phyloP scores from a whole-genome alignment of 1,140 invertebrate species.

The Trachymyrmex septentrionalis region DNA sequence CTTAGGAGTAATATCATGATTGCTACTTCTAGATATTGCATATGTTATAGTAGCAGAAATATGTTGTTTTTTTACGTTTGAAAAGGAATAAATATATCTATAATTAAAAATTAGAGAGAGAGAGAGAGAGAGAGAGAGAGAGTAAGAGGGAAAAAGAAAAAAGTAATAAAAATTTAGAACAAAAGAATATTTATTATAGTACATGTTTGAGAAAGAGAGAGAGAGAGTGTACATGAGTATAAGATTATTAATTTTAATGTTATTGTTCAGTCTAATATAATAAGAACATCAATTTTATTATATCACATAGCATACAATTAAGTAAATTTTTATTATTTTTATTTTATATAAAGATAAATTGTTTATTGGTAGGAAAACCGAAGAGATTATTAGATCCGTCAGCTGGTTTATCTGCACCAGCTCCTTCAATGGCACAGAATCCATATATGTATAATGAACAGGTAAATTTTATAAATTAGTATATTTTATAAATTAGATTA shows the following conservation, averaged over 20 bases:
- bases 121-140: neutral
- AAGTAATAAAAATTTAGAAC: neutral
- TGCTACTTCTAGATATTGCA: neutral
- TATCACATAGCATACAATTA: neutral
- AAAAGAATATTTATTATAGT: neutral
- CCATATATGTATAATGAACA: slow-evolving; percentile 84
- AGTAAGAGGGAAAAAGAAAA: neutral
- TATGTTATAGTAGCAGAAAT: neutral
- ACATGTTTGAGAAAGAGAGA: no score
- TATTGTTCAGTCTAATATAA: neutral
- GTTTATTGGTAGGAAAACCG: slow-evolving; percentile 80
- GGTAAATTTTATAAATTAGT: slow-evolving; percentile 73
- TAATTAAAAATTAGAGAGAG: neutral
- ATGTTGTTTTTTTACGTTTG: neutral
- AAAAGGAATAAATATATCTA: neutral
- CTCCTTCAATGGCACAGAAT: slow-evolving; percentile 73
- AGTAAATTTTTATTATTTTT: neutral
- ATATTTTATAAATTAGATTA: neutral
- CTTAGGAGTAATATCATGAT: neutral
- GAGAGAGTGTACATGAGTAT: neutral
- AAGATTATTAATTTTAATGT: neutral
- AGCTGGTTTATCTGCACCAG: slow-evolving; percentile 75
- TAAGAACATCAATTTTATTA: neutral
- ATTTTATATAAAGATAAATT: slow-evolving; percentile 8
- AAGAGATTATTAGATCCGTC: slow-evolving; percentile 84